These are phyloP conservation scores for Siniperca chuatsi DNA, from an alignment of 2,113 vertebrate genomes.

Conservation along the genomic window DNA sequence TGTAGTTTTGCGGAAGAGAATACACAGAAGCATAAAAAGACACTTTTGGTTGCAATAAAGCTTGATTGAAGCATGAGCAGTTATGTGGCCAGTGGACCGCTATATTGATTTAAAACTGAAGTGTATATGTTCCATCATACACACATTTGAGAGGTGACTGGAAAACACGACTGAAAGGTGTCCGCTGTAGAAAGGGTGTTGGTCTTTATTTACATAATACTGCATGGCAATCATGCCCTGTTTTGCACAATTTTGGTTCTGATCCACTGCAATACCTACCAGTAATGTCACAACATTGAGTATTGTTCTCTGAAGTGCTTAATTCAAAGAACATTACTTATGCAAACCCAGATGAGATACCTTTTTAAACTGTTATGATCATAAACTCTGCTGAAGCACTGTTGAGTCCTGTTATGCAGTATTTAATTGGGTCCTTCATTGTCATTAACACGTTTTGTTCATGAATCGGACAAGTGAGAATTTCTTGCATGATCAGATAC, in stretches of 20 bases:
- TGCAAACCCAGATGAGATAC: not conserved
- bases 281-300: not conserved
- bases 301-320: not conserved
- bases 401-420: not conserved
- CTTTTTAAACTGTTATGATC: not conserved
- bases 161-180: not conserved
- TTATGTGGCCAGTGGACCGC: not conserved
- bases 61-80: not conserved
- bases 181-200: not conserved
- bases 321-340: not conserved
- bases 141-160: not conserved
- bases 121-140: not conserved
- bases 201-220: not conserved
- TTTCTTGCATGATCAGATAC: not conserved
- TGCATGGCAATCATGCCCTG: not conserved
- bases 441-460: conserved; percentile 6
- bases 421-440: not conserved
- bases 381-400: not conserved
- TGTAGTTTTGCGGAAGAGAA: not conserved
- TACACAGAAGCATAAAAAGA: not conserved
- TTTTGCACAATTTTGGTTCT: conserved; percentile 12
- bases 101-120: not conserved
- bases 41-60: not conserved
- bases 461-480: not conserved
- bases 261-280: not conserved